Evolutionary conservation across 2,113 vertebrate genomes (phyloP).

Genomic region (Anseranas semipalmata): DNA sequence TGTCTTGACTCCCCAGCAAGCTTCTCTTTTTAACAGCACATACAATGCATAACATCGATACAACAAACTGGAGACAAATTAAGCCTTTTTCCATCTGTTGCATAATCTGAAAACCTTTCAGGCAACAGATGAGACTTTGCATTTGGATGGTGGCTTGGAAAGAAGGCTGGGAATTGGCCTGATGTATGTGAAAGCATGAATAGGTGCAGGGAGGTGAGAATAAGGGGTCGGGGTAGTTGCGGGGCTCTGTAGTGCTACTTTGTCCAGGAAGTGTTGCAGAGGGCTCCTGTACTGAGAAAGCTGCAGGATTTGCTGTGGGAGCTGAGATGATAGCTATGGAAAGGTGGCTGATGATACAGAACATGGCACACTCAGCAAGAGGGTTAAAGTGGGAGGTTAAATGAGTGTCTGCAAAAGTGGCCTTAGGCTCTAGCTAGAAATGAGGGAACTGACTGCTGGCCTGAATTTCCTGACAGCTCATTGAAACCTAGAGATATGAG

Average conservation of each 20-base stretch:
- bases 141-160: neutral
- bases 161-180: neutral
- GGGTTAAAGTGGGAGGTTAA: constrained; percentile 12
- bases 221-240: neutral
- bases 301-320: neutral
- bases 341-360: constrained; percentile 28
- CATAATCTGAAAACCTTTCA: neutral
- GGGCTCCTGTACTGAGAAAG: neutral
- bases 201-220: neutral
- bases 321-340: neutral
- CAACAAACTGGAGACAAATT: neutral
- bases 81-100: neutral
- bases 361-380: constrained; percentile 1
- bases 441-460: neutral
- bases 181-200: neutral
- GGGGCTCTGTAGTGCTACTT: neutral
- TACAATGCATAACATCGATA: neutral
- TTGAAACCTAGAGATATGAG: neutral
- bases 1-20: rapidly evolving
- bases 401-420: neutral
- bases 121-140: constrained; percentile 19
- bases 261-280: neutral
- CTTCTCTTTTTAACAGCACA: neutral
- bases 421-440: neutral
- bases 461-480: constrained; percentile 7